Evolutionary conservation across 1,140 invertebrate species (phyloP).

Genomic region (Zaprionus kolodkinae): DNA sequence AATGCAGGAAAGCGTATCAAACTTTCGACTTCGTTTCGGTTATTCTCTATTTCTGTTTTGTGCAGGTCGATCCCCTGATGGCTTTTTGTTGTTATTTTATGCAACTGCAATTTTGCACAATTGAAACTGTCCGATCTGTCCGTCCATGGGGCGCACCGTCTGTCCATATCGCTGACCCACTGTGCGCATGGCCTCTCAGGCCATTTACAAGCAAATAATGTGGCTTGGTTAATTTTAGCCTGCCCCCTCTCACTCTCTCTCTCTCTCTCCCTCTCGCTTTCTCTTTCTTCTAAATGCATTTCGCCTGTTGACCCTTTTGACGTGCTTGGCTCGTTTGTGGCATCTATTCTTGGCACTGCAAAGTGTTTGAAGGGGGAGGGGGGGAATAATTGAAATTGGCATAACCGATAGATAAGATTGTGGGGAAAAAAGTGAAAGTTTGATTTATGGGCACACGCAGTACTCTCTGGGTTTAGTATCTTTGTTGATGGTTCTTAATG

Average conservation of each 20-base stretch:
- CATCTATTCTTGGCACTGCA: slow-evolving; percentile 62
- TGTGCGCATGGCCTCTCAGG: slow-evolving; percentile 39
- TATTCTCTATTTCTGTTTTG: slow-evolving; percentile 8
- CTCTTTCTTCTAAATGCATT: slow-evolving; percentile 48
- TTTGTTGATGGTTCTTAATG: slow-evolving; percentile 56
- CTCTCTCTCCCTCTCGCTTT: background rate
- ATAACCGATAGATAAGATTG: slow-evolving; percentile 29
- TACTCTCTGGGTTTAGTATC: slow-evolving; percentile 37
- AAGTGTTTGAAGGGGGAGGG: slow-evolving; percentile 44
- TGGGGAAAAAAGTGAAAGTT: slow-evolving; percentile 66
- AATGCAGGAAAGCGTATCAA: slow-evolving; percentile 9
- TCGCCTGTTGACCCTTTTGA: slow-evolving; percentile 69
- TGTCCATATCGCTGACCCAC: slow-evolving; percentile 54
- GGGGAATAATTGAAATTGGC: slow-evolving; percentile 53
- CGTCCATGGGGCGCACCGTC: slow-evolving; percentile 10
- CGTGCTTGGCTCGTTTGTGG: slow-evolving; percentile 56
- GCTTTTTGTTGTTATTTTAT: slow-evolving; percentile 44
- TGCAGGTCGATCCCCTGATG: slow-evolving; percentile 57
- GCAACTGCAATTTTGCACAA: slow-evolving; percentile 54
- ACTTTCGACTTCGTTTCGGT: background rate
- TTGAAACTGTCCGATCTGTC: slow-evolving; percentile 18
- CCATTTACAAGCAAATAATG: slow-evolving; percentile 49
- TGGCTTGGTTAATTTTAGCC: slow-evolving; percentile 52
- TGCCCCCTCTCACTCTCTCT: background rate
- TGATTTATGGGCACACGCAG: slow-evolving; percentile 68